These are phyloP conservation scores for Parambassis ranga DNA, from an alignment of 2,797 vertebrate genomes.

Conservation along the genomic window DNA sequence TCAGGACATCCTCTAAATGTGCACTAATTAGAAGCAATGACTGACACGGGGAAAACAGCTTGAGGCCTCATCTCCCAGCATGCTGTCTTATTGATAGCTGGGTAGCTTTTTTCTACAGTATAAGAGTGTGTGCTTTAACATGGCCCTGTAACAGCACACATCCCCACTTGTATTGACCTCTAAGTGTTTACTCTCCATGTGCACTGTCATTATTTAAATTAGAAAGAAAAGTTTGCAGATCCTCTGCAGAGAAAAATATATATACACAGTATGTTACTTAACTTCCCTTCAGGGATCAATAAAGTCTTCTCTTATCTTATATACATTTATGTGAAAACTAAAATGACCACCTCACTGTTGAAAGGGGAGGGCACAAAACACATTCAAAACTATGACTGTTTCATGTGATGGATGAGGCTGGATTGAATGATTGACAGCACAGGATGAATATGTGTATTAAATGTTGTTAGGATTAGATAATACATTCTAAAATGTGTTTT, in stretches of 20 bases:
- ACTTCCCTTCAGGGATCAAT: too few species aligned
- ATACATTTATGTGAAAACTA: too few species aligned
- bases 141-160: neutral
- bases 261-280: too few species aligned
- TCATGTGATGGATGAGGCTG: too few species aligned
- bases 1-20: conserved; percentile 46
- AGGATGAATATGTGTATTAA: too few species aligned
- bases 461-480: too few species aligned
- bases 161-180: neutral
- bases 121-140: neutral
- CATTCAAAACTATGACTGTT: too few species aligned
- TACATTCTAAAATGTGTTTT: too few species aligned
- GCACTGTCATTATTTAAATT: conserved; percentile 5
- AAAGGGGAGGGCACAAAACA: too few species aligned
- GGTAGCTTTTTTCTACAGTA: neutral
- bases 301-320: too few species aligned
- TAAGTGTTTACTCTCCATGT: neutral
- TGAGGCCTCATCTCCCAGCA: conserved; percentile 40
- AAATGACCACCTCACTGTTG: too few species aligned
- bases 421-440: too few species aligned
- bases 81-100: conserved; percentile 16
- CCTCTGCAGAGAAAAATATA: neutral
- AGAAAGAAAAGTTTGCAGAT: neutral
- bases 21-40: conserved; percentile 63
- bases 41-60: conserved; percentile 57